These are phyloP conservation scores for Zaprionus obscuricornis DNA, from an alignment of 2,888 invertebrate genomes.

Conservation along the genomic window DNA sequence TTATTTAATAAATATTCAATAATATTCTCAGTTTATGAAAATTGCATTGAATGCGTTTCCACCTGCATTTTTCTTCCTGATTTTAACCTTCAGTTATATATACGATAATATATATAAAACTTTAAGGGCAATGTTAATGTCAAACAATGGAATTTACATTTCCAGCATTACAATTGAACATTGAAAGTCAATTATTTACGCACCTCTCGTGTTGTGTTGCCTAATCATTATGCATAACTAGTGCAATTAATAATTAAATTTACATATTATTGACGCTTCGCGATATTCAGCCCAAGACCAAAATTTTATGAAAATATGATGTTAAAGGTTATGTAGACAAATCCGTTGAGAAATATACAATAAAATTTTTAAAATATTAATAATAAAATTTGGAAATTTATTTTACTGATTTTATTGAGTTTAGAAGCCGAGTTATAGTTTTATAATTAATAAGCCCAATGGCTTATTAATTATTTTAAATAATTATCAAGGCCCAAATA, in stretches of 20 bases:
- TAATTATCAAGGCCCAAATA: too few relatives aligned
- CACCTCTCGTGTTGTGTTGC: too few relatives aligned
- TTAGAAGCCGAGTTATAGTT: too few relatives aligned
- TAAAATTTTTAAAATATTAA: neutral
- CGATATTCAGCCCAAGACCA: conserved; percentile 45
- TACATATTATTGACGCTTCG: conserved; percentile 49
- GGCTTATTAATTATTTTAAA: too few relatives aligned
- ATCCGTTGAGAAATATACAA: conserved; percentile 17
- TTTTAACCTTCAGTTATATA: conserved; percentile 25
- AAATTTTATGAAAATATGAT: conserved; percentile 45
- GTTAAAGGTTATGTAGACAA: conserved; percentile 44
- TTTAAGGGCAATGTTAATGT: conserved; percentile 75
- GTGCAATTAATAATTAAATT: conserved; percentile 37
- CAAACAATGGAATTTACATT: conserved; percentile 44
- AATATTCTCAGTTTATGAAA: neutral
- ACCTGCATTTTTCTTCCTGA: conserved; percentile 46
- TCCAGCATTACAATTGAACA: conserved; percentile 54
- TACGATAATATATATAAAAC: neutral
- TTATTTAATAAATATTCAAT: conserved; percentile 1
- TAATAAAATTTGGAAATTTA: too few relatives aligned
- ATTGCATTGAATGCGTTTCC: conserved; percentile 45
- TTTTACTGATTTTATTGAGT: too few relatives aligned
- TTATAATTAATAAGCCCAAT: too few relatives aligned
- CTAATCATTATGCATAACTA: conserved; percentile 40
- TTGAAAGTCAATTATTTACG: conserved; percentile 58